Evolutionary conservation across 2,888 invertebrate species (phyloP).

Genomic region (Heliconius sara): DNA sequence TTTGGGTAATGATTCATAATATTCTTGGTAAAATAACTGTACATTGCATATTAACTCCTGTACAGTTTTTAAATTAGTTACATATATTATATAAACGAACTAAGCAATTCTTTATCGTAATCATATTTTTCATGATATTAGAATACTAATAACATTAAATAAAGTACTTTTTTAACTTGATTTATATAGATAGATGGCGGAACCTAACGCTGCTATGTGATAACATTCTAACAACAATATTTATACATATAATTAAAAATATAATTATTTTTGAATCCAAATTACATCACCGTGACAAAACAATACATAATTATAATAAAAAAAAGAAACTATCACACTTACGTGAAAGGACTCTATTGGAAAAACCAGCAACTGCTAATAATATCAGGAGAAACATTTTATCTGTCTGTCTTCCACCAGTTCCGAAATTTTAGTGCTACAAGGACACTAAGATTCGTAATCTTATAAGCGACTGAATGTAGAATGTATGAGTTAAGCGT

Average conservation of each 20-base stretch:
- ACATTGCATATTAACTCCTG: too few relatives aligned
- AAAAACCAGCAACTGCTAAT: constrained; percentile 1
- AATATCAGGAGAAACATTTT: constrained; percentile 20
- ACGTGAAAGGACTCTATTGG: constrained; percentile 11
- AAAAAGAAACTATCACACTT: background rate
- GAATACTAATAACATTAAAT: too few relatives aligned
- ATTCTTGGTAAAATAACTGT: too few relatives aligned
- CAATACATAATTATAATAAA: background rate
- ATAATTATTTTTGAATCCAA: background rate
- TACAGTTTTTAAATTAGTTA: too few relatives aligned
- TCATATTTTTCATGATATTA: too few relatives aligned
- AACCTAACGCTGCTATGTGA: background rate
- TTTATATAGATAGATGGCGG: background rate
- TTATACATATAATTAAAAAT: background rate
- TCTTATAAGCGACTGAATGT: background rate
- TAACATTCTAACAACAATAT: background rate
- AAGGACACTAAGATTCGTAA: background rate
- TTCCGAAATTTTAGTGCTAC: background rate
- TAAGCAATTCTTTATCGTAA: too few relatives aligned
- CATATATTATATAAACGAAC: too few relatives aligned
- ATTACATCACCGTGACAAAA: background rate
- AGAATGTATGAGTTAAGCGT: background rate
- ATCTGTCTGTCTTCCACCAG: constrained; percentile 15
- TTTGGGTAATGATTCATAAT: too few relatives aligned
- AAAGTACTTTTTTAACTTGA: too few relatives aligned